Percentiles rank a stretch among this genome's conserved stretches.
These are phyloP conservation scores for Macrobrachium nipponense DNA, from an alignment of 1,140 invertebrate species.

Conservation along the genomic window DNA sequence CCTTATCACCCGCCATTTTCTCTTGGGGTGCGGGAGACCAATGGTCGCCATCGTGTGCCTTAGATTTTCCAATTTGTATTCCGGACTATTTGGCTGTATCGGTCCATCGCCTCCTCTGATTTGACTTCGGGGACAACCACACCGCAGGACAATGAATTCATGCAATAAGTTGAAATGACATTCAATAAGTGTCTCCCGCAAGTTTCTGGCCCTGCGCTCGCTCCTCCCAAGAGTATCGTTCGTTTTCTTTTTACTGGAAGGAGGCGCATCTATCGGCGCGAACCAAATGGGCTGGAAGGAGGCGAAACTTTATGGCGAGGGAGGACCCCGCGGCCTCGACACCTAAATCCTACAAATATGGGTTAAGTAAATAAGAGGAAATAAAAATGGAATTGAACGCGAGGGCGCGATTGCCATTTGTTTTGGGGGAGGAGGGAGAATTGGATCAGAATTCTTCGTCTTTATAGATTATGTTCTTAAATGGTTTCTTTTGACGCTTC, in stretches of 20 bases:
- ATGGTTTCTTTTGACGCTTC: no score
- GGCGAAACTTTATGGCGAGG: conserved; percentile 25
- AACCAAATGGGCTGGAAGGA: conserved; percentile 6
- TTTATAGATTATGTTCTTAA: not conserved
- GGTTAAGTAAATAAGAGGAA: conserved; percentile 60
- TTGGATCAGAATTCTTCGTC: conserved; percentile 50
- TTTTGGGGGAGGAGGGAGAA: conserved; percentile 2
- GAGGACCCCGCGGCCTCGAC: conserved; percentile 11
- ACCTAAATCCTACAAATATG: conserved; percentile 61
- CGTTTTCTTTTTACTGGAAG: conserved; percentile 7
- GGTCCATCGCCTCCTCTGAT: conserved; percentile 53
- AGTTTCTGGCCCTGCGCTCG: not conserved
- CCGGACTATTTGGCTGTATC: conserved; percentile 52
- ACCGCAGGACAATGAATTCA: conserved; percentile 49
- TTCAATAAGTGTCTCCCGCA: conserved; percentile 56
- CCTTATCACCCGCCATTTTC: conserved; percentile 29
- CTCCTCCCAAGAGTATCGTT: not conserved
- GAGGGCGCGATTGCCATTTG: conserved; percentile 52
- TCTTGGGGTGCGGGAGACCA: not conserved
- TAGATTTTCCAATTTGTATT: conserved; percentile 61
- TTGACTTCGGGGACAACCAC: conserved; percentile 53
- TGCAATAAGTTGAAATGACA: conserved; percentile 60
- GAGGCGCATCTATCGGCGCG: not conserved
- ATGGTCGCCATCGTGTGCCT: not conserved
- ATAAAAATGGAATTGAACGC: conserved; percentile 61